Percentiles rank a stretch among this genome's conserved stretches.
Conservation (phyloP, 2,888 invertebrate genomes). For the Aleiodes leptofemur region DNA sequence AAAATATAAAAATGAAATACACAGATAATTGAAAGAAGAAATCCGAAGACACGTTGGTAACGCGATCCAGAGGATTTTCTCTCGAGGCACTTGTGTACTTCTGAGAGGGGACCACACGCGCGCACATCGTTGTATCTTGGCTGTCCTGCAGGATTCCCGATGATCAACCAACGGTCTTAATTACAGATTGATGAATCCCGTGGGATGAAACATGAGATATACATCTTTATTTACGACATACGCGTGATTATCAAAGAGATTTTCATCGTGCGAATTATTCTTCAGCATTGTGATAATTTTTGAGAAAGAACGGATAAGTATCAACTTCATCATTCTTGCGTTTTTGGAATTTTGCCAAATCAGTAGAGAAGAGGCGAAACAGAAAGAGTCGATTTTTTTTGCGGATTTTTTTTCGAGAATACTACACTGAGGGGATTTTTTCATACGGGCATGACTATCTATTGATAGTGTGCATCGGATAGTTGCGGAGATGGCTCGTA, state of each 20-base stretch:
- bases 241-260: slow-evolving; percentile 30
- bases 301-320: slow-evolving; percentile 17
- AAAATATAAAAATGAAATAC: too few species aligned
- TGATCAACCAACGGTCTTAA: slow-evolving; percentile 60
- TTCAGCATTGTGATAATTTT: slow-evolving; percentile 6
- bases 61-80: slow-evolving; percentile 36
- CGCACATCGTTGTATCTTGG: slow-evolving; percentile 52
- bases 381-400: too few species aligned
- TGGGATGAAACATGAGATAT: slow-evolving; percentile 16
- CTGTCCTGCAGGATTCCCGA: slow-evolving; percentile 55
- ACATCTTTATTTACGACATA: slow-evolving; percentile 6
- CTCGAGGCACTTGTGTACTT: slow-evolving; percentile 33
- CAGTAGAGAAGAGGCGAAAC: slow-evolving; percentile 11
- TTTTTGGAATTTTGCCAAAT: slow-evolving; percentile 44
- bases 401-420: too few species aligned
- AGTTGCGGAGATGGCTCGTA: too few species aligned
- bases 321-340: background rate
- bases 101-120: slow-evolving; percentile 61
- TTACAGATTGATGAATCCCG: slow-evolving; percentile 54
- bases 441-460: too few species aligned
- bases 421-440: too few species aligned
- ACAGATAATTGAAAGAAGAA: slow-evolving; percentile 36
- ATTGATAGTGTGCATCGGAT: too few species aligned
- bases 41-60: slow-evolving; percentile 49
- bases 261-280: slow-evolving; percentile 2